A percentile compares a stretch with the other conserved stretches of the same genome.
Evolutionary conservation across 2,113 vertebrate species (phyloP).

Genomic region (Carollia perspicillata): DNA sequence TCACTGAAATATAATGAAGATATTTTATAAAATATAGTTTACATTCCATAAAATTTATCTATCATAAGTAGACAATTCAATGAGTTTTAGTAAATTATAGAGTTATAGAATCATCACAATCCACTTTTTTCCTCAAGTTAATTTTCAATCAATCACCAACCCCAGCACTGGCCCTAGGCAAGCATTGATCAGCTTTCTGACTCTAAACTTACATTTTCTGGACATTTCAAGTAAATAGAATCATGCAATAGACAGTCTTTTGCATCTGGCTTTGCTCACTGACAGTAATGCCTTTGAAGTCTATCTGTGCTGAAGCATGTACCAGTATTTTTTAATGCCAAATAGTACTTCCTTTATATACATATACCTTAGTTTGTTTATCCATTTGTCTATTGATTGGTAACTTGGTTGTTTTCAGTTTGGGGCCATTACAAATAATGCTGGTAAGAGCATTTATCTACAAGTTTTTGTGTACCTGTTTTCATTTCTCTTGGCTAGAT

Average conservation of each 20-base stretch:
- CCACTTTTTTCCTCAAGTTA: neutral
- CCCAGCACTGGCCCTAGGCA: neutral
- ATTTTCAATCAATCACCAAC: neutral
- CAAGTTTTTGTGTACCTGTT: neutral
- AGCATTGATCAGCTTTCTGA: neutral
- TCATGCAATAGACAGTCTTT: neutral
- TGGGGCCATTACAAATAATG: neutral
- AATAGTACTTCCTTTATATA: neutral
- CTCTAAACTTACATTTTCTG: neutral
- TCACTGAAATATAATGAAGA: neutral
- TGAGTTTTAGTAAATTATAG: neutral
- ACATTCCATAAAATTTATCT: neutral
- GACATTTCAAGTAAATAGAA: neutral
- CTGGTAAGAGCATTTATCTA: neutral
- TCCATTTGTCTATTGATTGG: neutral
- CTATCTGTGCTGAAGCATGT: neutral
- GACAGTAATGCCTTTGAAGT: neutral
- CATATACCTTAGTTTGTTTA: neutral
- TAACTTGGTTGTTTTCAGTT: neutral
- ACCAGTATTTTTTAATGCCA: neutral
- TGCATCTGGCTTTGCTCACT: neutral
- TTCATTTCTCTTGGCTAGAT: neutral
- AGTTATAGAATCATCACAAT: neutral
- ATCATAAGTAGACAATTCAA: neutral
- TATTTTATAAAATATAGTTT: no score